Percentiles rank a stretch among this genome's conserved stretches.
Evolutionary conservation across 2,888 invertebrate species (phyloP).

Genomic region (Schrankia costaestrigalis): DNA sequence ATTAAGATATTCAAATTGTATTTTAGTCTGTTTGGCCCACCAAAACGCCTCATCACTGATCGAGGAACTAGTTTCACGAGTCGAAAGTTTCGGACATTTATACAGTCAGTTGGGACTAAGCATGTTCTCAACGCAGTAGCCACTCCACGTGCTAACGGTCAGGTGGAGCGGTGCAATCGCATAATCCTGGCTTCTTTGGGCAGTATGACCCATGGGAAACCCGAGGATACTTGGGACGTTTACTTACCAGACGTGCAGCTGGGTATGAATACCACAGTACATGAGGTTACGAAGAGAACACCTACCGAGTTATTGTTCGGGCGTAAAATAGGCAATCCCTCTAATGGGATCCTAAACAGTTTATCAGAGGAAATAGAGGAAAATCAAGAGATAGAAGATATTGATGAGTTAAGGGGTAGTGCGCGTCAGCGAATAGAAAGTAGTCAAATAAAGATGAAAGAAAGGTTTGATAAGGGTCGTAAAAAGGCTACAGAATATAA

Average conservation of each 20-base stretch:
- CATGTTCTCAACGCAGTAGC: background rate
- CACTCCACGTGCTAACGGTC: background rate
- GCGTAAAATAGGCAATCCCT: background rate
- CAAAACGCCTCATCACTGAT: slow-evolving; percentile 6
- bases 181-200: slow-evolving; percentile 1
- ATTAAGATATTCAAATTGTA: background rate
- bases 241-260: slow-evolving; percentile 2
- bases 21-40: slow-evolving; percentile 3
- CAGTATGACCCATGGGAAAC: slow-evolving; percentile 1
- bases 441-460: background rate
- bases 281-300: background rate
- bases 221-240: slow-evolving; percentile 4
- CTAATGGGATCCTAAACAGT: background rate
- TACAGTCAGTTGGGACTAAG: background rate
- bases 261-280: slow-evolving; percentile 8
- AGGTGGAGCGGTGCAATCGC: background rate
- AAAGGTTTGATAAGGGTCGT: background rate
- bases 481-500: background rate
- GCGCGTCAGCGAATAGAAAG: background rate
- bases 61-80: slow-evolving; percentile 4
- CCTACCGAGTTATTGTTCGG: background rate
- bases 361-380: background rate
- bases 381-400: background rate
- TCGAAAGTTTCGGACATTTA: background rate
- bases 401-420: background rate